A percentile compares a stretch with the other conserved stretches of the same genome.
These are phyloP conservation scores for Thamnophis sirtalis DNA, from an alignment of 2,113 vertebrate species.

Conservation along the genomic window DNA sequence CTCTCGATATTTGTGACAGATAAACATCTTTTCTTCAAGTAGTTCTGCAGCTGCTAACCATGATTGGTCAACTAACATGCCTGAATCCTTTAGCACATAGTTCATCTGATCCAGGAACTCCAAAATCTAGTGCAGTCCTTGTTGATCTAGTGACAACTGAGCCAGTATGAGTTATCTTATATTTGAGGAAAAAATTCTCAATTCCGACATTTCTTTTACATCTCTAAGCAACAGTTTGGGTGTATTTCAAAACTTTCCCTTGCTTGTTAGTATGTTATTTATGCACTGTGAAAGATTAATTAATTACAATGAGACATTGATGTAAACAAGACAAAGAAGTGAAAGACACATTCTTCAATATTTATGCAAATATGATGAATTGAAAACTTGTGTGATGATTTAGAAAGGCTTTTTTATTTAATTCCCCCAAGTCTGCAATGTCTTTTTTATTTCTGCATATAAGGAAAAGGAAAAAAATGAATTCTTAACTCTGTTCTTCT, in stretches of 20 bases:
- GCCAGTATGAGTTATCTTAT: no score
- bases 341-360: slow-evolving; percentile 40
- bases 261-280: slow-evolving; percentile 33
- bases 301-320: slow-evolving; percentile 35
- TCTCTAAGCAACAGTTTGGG: no score
- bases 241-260: background rate
- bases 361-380: slow-evolving; percentile 49
- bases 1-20: no score
- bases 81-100: no score
- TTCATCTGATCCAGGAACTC: no score
- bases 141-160: no score
- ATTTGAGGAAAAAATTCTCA: background rate
- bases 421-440: slow-evolving; percentile 34
- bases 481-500: slow-evolving; percentile 41
- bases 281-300: slow-evolving; percentile 38
- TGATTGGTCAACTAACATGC: no score
- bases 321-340: slow-evolving; percentile 15
- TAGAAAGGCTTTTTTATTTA: slow-evolving; percentile 56
- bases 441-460: slow-evolving; percentile 49
- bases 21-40: no score
- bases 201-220: background rate
- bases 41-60: no score
- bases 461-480: slow-evolving; percentile 26
- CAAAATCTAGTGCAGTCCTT: no score
- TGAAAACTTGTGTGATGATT: slow-evolving; percentile 52